Conservation (phyloP, 2,113 vertebrate species). For the Odontesthes bonariensis region DNA sequence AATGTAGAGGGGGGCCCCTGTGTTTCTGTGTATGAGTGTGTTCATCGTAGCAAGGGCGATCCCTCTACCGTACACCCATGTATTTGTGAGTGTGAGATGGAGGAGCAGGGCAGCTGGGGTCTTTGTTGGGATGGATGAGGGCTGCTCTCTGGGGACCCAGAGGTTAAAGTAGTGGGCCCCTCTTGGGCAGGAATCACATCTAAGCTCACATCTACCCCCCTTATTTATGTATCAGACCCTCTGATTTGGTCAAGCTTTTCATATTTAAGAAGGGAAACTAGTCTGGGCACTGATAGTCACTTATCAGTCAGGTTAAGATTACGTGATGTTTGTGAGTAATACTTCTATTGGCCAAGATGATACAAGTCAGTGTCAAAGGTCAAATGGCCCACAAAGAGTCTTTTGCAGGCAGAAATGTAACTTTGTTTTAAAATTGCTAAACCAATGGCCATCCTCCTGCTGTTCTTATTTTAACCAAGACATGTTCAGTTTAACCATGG, state of each 20-base stretch:
- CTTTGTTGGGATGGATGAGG: conserved; percentile 83
- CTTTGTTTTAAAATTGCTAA: background rate
- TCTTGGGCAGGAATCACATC: conserved; percentile 76
- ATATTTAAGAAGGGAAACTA: conserved; percentile 30
- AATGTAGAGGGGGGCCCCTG: conserved; percentile 80
- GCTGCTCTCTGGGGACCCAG: conserved; percentile 78
- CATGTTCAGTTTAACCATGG: background rate
- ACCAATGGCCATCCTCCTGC: background rate
- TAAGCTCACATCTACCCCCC: conserved; percentile 37
- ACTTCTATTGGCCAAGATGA: background rate
- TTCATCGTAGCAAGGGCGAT: conserved; percentile 63
- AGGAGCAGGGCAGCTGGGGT: conserved; percentile 82
- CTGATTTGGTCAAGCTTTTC: conserved; percentile 35
- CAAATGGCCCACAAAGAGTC: background rate
- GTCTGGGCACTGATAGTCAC: background rate
- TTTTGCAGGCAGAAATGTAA: background rate
- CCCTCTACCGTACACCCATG: conserved; percentile 60
- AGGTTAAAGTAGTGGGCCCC: conserved; percentile 77
- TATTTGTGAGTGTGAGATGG: conserved; percentile 66
- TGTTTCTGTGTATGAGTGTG: conserved; percentile 71
- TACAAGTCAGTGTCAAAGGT: background rate
- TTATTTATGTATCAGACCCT: conserved; percentile 8
- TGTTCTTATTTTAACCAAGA: background rate
- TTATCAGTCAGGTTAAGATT: background rate
- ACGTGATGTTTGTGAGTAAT: background rate